These are phyloP conservation scores for Babylonia areolata DNA, from an alignment of 1,140 invertebrate species.

Conservation along the genomic window DNA sequence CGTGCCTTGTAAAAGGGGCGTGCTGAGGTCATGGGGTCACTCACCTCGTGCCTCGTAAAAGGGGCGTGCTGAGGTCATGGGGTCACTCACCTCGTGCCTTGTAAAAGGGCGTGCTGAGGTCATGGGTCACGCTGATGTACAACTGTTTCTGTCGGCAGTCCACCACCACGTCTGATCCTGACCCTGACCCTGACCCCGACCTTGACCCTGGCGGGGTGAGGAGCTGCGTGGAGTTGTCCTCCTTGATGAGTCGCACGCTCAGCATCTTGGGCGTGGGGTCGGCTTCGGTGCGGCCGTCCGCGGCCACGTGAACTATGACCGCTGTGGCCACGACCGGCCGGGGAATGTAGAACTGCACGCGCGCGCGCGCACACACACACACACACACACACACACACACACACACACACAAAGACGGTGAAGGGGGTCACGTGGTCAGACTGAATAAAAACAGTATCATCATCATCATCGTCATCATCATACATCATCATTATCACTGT, in stretches of 20 bases:
- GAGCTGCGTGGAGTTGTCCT: slow-evolving; percentile 33
- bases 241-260: slow-evolving; percentile 49
- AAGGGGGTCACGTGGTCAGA: no score
- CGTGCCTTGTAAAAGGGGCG: no score
- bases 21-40: no score
- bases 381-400: no score
- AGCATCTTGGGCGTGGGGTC: slow-evolving; percentile 47
- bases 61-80: no score
- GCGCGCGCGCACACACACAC: no score
- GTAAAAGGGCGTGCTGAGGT: slow-evolving; percentile 58
- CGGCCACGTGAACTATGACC: slow-evolving; percentile 62
- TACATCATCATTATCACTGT: no score
- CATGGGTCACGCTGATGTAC: slow-evolving; percentile 52
- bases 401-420: not conserved
- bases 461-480: no score
- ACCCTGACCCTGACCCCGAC: no score
- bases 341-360: slow-evolving; percentile 49
- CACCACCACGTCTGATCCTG: slow-evolving; percentile 11
- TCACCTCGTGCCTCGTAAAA: no score
- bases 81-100: slow-evolving; percentile 54
- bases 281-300: slow-evolving; percentile 55
- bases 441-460: no score
- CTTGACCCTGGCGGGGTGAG: slow-evolving; percentile 2
- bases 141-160: slow-evolving; percentile 51
- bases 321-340: slow-evolving; percentile 57